Conservation (phyloP, 2,113 vertebrate species). For the Prunella fulvescens region DNA sequence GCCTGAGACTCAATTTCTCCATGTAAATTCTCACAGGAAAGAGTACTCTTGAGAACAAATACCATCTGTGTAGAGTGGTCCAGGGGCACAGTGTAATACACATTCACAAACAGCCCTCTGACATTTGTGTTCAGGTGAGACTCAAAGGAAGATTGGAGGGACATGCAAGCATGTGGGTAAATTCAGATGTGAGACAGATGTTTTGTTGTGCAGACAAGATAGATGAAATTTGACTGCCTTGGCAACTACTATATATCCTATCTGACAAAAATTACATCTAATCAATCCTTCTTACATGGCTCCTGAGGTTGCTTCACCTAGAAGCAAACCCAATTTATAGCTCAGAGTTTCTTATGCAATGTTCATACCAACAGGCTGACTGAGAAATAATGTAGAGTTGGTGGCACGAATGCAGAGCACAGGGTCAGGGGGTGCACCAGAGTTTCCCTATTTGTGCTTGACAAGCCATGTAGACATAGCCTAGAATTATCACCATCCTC, state of each 20-base stretch:
- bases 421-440: not conserved
- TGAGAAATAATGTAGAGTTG: not conserved
- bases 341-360: slow-evolving; percentile 27
- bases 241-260: not conserved
- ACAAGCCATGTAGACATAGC: slow-evolving; percentile 38
- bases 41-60: not conserved
- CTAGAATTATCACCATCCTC: slow-evolving; percentile 58
- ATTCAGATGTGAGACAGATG: not conserved
- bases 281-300: not conserved
- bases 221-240: not conserved
- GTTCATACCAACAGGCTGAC: not conserved
- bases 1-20: not conserved
- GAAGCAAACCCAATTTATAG: not conserved
- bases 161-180: not conserved
- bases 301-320: not conserved
- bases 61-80: not conserved
- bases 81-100: not conserved
- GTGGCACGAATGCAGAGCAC: not conserved
- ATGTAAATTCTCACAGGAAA: not conserved
- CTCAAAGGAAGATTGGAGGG: not conserved
- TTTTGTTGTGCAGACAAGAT: not conserved
- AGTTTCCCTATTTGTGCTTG: slow-evolving; percentile 50
- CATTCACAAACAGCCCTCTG: not conserved
- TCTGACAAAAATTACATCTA: not conserved
- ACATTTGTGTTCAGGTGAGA: not conserved